Evolutionary conservation across 2,888 invertebrate species (phyloP).

Genomic region (Dyspetes luteomarginatus): DNA sequence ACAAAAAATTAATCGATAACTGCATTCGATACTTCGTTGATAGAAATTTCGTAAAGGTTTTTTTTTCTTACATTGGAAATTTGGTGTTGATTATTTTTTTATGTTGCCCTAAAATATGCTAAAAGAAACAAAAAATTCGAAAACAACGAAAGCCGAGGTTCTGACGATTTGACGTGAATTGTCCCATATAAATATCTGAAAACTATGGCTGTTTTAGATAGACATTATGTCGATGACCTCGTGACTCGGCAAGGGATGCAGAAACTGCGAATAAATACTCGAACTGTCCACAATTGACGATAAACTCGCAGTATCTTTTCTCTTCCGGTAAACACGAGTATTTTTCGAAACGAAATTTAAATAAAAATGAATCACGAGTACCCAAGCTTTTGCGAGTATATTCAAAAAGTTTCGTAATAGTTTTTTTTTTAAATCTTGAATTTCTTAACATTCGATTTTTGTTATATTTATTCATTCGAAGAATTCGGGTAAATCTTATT

Average conservation of each 20-base stretch:
- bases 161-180: no score
- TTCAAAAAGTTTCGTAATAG: neutral
- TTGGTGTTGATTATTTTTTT: no score
- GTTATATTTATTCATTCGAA: neutral
- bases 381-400: no score
- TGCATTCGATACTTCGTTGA: no score
- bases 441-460: neutral
- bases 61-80: no score
- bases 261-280: slow-evolving; percentile 54
- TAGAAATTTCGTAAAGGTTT: no score
- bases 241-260: slow-evolving; percentile 17
- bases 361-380: neutral
- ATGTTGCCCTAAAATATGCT: no score
- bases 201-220: no score
- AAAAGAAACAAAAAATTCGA: no score
- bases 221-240: slow-evolving; percentile 16
- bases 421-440: neutral
- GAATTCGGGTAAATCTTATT: neutral
- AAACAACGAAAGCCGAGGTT: no score
- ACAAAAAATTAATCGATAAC: no score
- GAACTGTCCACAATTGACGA: slow-evolving; percentile 14
- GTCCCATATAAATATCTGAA: no score
- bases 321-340: slow-evolving; percentile 30
- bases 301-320: slow-evolving; percentile 31
- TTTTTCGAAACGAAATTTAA: neutral